These are phyloP conservation scores for Salvelinus fontinalis DNA, from an alignment of 2,113 vertebrate species.

Conservation along the genomic window DNA sequence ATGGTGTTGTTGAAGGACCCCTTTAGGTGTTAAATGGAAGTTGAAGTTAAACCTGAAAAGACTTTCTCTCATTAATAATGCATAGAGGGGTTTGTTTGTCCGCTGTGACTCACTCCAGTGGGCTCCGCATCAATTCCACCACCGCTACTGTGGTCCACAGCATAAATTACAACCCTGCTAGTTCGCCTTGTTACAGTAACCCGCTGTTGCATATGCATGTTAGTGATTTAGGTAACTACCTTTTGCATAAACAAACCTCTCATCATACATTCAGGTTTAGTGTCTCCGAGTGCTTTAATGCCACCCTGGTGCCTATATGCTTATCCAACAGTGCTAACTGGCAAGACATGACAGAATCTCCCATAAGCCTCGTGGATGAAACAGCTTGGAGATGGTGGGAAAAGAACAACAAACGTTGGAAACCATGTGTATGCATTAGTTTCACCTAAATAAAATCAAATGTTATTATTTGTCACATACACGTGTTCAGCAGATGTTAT, in stretches of 20 bases:
- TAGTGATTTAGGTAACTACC: conserved; percentile 8
- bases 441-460: conserved; percentile 39
- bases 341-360: conserved; percentile 8
- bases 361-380: too few species aligned
- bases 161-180: conserved; percentile 57
- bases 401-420: conserved; percentile 37
- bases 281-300: conserved; percentile 27
- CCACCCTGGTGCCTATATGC: conserved; percentile 11
- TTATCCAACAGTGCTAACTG: conserved; percentile 31
- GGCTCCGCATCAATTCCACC: conserved; percentile 48
- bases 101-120: conserved; percentile 55
- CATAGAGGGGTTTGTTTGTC: conserved; percentile 58
- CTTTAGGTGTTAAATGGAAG: conserved; percentile 49
- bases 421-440: conserved; percentile 34
- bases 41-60: conserved; percentile 51
- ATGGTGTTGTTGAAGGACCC: conserved; percentile 15
- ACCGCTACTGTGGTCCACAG: conserved; percentile 19
- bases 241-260: conserved; percentile 33
- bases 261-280: conserved; percentile 42
- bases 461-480: too few species aligned
- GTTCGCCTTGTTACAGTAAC: conserved; percentile 31
- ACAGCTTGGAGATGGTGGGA: neutral
- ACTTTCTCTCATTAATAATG: conserved; percentile 54
- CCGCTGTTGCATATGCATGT: conserved; percentile 25
- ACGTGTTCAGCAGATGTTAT: too few species aligned